phyloP scores from a whole-genome alignment of 2,888 invertebrate genomes.

The Chalcosyrphus nemorum region DNA sequence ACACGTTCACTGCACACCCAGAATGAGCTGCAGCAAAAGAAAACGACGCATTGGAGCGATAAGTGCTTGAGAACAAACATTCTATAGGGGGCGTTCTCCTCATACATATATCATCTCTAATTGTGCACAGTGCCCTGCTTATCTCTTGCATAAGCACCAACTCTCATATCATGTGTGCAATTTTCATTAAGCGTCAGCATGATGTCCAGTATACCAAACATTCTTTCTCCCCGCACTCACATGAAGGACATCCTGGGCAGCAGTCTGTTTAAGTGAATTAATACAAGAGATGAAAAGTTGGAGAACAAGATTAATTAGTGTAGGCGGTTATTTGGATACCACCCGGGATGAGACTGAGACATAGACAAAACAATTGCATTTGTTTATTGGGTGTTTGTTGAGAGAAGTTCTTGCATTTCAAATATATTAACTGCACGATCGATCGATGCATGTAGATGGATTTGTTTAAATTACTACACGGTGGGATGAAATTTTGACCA shows the following conservation, averaged over 20 bases:
- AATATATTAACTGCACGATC: slow-evolving; percentile 12
- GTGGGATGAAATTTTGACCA: slow-evolving; percentile 8
- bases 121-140: slow-evolving; percentile 34
- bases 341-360: slow-evolving; percentile 28
- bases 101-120: slow-evolving; percentile 39
- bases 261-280: slow-evolving; percentile 36
- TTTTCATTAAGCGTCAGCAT: slow-evolving; percentile 52
- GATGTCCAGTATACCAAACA: slow-evolving; percentile 39
- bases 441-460: slow-evolving; percentile 14
- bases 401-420: slow-evolving; percentile 23
- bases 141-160: slow-evolving; percentile 48
- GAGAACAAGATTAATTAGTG: slow-evolving; percentile 41
- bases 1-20: slow-evolving; percentile 7
- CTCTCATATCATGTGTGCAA: slow-evolving; percentile 21
- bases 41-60: slow-evolving; percentile 37
- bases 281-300: slow-evolving; percentile 29
- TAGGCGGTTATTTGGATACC: slow-evolving; percentile 63
- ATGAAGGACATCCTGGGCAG: slow-evolving; percentile 57
- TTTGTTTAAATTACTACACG: slow-evolving; percentile 7
- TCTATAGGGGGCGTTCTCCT: slow-evolving; percentile 34
- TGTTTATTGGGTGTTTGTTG: slow-evolving; percentile 33
- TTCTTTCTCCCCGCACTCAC: neutral
- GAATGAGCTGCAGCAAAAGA: neutral
- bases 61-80: slow-evolving; percentile 26
- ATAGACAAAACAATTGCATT: slow-evolving; percentile 25